Conservation (phyloP, 2,888 invertebrate species). For the Byasa hedistus region DNA sequence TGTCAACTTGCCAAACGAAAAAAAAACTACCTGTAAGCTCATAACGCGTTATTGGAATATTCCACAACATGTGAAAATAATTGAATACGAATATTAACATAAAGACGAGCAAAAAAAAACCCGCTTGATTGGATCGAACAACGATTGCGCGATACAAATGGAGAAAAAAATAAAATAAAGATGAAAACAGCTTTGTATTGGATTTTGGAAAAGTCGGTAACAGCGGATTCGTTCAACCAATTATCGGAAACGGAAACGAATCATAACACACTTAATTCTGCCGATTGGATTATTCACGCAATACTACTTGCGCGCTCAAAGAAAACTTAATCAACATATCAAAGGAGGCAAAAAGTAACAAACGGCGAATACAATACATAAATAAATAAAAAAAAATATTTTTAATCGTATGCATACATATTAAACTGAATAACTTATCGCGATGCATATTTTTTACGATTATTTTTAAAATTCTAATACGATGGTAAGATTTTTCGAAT, state of each 20-base stretch:
- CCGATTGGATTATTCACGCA: slow-evolving; percentile 11
- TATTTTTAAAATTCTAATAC: no score
- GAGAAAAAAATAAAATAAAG: slow-evolving; percentile 16
- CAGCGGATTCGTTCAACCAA: slow-evolving; percentile 18
- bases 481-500: no score
- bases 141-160: slow-evolving; percentile 6
- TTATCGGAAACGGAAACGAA: slow-evolving; percentile 24
- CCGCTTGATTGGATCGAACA: slow-evolving; percentile 18
- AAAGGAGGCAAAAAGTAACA: neutral
- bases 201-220: slow-evolving; percentile 21
- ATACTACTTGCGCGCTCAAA: slow-evolving; percentile 12
- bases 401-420: neutral
- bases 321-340: slow-evolving; percentile 9
- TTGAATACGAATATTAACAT: slow-evolving; percentile 17
- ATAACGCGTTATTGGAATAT: neutral
- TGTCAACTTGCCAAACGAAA: neutral
- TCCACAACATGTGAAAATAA: neutral
- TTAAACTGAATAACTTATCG: no score
- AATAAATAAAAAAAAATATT: neutral
- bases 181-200: slow-evolving; percentile 21
- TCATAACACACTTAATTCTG: slow-evolving; percentile 12
- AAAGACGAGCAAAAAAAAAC: slow-evolving; percentile 13
- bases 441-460: no score
- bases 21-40: neutral
- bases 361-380: neutral